Conservation (phyloP, 92 coral and sea anemone genomes). For the Metridium senile region DNA sequence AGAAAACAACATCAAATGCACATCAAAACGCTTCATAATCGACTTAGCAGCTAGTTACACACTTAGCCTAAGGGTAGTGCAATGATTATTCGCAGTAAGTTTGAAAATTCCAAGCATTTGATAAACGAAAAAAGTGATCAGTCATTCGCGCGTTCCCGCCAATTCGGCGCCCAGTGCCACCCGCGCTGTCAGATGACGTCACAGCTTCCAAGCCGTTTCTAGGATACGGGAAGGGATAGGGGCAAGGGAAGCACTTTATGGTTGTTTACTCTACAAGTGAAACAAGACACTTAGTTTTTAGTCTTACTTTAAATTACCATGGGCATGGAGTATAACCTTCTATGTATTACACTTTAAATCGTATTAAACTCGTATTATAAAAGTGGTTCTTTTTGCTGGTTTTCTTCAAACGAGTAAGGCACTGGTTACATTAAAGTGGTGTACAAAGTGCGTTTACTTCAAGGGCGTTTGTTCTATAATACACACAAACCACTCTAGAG, state of each 20-base stretch:
- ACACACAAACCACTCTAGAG: constrained; percentile 10
- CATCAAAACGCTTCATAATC: too few species aligned
- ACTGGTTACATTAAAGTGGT: too few species aligned
- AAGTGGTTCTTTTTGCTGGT: background rate
- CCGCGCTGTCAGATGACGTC: constrained; percentile 50
- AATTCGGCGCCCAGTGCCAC: constrained; percentile 51
- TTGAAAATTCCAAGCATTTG: constrained; percentile 26
- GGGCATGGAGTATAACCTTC: too few species aligned
- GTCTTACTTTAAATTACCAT: constrained; percentile 28
- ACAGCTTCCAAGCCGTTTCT: constrained; percentile 17
- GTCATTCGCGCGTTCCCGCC: constrained; percentile 29
- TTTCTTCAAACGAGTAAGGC: background rate
- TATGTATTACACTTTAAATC: too few species aligned
- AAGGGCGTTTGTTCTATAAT: too few species aligned
- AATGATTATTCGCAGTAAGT: background rate
- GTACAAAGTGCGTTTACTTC: too few species aligned
- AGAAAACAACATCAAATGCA: background rate
- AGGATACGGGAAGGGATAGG: constrained; percentile 10
- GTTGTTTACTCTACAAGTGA: constrained; percentile 52
- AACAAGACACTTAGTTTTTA: constrained; percentile 40
- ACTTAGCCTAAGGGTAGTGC: too few species aligned
- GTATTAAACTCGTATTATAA: too few species aligned
- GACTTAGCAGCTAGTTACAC: too few species aligned
- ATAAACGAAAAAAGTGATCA: constrained; percentile 11
- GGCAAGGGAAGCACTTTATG: constrained; percentile 33